Evolutionary conservation across 2,113 vertebrate genomes (phyloP), one percentile per base, ranked within the genome.

Genomic region (Ondatra zibethicus): DNA sequence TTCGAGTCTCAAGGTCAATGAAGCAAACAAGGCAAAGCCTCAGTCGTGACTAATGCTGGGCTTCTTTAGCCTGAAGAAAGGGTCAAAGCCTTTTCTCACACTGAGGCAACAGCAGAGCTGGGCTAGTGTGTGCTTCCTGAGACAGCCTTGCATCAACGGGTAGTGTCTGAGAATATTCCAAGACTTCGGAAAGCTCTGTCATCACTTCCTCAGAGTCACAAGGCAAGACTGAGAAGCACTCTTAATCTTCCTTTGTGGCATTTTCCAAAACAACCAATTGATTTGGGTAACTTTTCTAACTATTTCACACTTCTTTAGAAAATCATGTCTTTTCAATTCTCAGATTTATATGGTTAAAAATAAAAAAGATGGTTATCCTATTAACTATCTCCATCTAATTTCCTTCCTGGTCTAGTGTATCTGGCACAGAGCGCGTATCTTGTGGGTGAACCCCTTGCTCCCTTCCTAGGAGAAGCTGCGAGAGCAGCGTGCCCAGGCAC

Each of bases 31-130:
- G 14, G 23, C 0, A 84, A 84, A 61, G 78, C 25, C 27, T 89
- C 42, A 70, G 52, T 88, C 52, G 91, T 66, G 42, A 76, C 58
- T 73, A 63, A 78, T 27, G 45, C 31, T 90, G 75, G 91, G 85
- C 58, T 86, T 94, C 94, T 95, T 90, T 85, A 88, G 75, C 45
- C 55, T 96, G 82, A 80, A 77, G n/a, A 76, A 76, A 72, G 72
- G 4, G 77, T 85, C 29, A n/a, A 81, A 92, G 42, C 45, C 77
- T 87, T 95, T 91, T 68, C 73, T 92, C 66, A 70, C 36, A 82
- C 73, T 68, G 55, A 55, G 55, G 82, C 85, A 50, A 89, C 14
- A 58, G 36, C 33, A 68, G n/a, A 14, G 76, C 19, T 91, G 42
- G 47, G 81, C 52, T 55, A 68, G 36, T 21, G 36, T 72, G 70